These are phyloP conservation scores for Druon quercuslanigerum DNA, from an alignment of 1,140 invertebrate species.

Conservation along the genomic window DNA sequence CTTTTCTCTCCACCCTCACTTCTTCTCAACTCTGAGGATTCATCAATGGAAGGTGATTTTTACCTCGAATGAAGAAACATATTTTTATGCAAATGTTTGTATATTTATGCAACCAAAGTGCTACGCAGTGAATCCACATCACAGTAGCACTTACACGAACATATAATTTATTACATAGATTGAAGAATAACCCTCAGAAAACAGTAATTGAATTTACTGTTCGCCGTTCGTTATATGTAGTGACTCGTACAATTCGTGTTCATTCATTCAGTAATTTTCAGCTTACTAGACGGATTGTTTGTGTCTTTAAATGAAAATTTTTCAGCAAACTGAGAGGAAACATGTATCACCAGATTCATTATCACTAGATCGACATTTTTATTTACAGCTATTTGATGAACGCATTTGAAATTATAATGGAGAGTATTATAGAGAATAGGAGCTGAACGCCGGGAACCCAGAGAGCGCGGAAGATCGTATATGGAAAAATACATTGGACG, in stretches of 20 bases:
- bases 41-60: too few relatives aligned
- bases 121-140: conserved; percentile 38
- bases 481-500: too few relatives aligned
- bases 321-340: conserved; percentile 22
- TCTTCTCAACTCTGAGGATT: too few relatives aligned
- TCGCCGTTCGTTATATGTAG: neutral
- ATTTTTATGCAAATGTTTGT: conserved; percentile 32
- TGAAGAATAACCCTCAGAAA: neutral
- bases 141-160: conserved; percentile 14
- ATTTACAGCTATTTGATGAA: conserved; percentile 70
- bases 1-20: too few relatives aligned
- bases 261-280: neutral
- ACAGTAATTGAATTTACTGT: neutral
- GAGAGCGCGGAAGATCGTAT: too few relatives aligned
- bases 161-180: conserved; percentile 20
- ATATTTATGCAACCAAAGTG: conserved; percentile 46
- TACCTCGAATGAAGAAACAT: neutral
- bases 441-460: too few relatives aligned
- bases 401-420: conserved; percentile 17
- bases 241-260: conserved; percentile 4
- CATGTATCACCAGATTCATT: conserved; percentile 20
- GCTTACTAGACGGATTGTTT: neutral
- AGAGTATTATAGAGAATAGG: too few relatives aligned
- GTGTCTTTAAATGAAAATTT: neutral
- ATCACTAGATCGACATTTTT: conserved; percentile 65